Evolutionary conservation across 2,888 invertebrate species (phyloP), one percentile per base, ranked within the genome.

Genomic region (Callyntrura sp.): DNA sequence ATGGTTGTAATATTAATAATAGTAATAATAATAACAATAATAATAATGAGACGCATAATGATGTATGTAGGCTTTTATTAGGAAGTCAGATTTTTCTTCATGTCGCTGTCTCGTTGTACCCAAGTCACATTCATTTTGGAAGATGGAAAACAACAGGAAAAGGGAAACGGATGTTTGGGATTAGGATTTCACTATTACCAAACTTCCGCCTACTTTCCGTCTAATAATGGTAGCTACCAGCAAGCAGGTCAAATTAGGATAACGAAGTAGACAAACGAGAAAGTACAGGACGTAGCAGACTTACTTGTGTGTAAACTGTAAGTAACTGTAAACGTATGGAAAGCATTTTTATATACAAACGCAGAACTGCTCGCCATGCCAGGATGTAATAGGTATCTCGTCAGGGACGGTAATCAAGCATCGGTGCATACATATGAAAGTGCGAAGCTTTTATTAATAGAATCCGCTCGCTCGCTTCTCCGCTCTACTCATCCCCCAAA

Each of bases 111-210:
- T 73, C 48, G 20, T 3, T 48, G 48, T 45, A n/a, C n/a, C n/a
- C 14, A 11, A 73, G 73, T 73, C 73, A 73, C 48, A 48, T 73
- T 14, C 73, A 73, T 73, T 70, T 23, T 70, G 12, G 17, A 12
- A 23, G 45, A 73, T 73, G 45, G 73, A 73, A 73, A 45, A 73
- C 73, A 73, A 57, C 57, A 57, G 79, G 57, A 57, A 79, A n/a
- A 79, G 73, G 57, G 17, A 73, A 57, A 57, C 79, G 79, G 79
- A 79, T 79, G 79, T 79, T 79, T 79, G 79, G 79, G 79, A 79
- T 79, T 79, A 79, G 79, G 79, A 55, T 79, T 79, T 79, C 79
- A 79, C 79, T 57, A 48, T 73, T 57, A 57, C 79, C 55, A 55
- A 79, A 79, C 25, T 12, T 78, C 55, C 78, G 51, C 35, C 57